Evolutionary conservation across 2,888 invertebrate species (phyloP), one percentile per base, ranked within the genome.

Genomic region (Ctenicera cuprea): DNA sequence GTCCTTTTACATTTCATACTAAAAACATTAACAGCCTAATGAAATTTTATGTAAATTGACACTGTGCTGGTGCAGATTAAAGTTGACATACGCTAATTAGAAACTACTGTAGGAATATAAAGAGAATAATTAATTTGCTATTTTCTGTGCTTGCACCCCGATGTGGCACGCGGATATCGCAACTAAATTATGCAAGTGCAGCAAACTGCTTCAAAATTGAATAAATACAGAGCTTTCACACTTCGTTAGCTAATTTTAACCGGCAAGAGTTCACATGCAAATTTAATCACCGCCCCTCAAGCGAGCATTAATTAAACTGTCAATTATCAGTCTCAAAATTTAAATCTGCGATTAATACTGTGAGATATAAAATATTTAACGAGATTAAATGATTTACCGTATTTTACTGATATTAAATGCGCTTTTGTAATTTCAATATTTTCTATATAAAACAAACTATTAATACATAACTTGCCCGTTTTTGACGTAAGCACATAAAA

Each of bases 11-110:
- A 45, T 3, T 18, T 9, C 16, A 45, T 5, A 18, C 18, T 18
- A 18, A 50, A 50, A 22, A 11, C 18, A 11, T 3, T 9, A 20
- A 52, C 2, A 52, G 18, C 12, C 52, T 52, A 50, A 50, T 30
- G 30, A 26, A 33, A 54, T 26, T 54, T 54, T 30, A 54, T 54
- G 54, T 33, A 54, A 54, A 54, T 30, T 54, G 54, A 54, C 50
- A 30, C 14, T 54, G 9, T 26, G 4, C 14, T 54, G 54, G 1
- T 7, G 30, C 54, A 30, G 30, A 26, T 54, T 54, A 54, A 30
- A 54, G 30, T 30, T 54, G 30, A 54, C 50, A 26, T 20, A 50
- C 26, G 12, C 30, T 30, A 54, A 54, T 54, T 54, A 54, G 33
- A 54, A 30, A 30, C 30, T 30, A 26, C 30, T 54, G 33, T 33